Base-by-base conservation (phyloP, 2,888 invertebrate genomes). In the Aphodius sticticus region DNA sequence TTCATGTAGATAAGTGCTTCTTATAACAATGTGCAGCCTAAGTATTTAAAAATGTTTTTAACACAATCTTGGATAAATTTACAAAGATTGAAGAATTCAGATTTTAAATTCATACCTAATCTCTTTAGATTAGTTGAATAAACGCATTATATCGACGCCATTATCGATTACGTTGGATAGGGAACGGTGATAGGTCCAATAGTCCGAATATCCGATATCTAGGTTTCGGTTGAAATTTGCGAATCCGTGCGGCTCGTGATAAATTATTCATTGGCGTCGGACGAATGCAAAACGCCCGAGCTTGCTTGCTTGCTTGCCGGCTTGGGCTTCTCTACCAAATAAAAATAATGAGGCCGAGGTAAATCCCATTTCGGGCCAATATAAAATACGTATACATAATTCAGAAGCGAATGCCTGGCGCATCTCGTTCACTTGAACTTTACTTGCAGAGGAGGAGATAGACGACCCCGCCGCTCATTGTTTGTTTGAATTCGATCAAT, bases 331-430 rank as follows among this genome's bases (percentile, higher is more conserved):
- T 9, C 53, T 53, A 74, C 74, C 74, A 37, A 35, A 74, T 74
- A 74, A 74, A 74, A 74, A 74, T 74, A 74, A 74, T 74, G 74
- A 74, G 74, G 37, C 74, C 74, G 37, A 74, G 74, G 36, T 74
- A 74, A 74, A 74, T 74, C 74, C 36, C 74, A 74, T 74, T 74
- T 35, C 35, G 74, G 74, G 74, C 74, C 74, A 74, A 74, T 74
- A 74, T 74, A 74, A 74, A 74, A 74, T 74, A 74, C 74, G 35
- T 74, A 74, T 74, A 74, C 74, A 74, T 74, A 74, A 74, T 74
- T 74, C 74, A 74, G 37, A n/a, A 74, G 74, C 35, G 26, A 74
- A 53, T 53, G 9, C 12, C 7, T 0, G 35, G 74, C 35, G 26
- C 16, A 53, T 53, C 53, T 53, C 7, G 2, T 53, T 53, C 53